Conservation (phyloP, 2,797 vertebrate genomes). For the Danio aesculapii region DNA sequence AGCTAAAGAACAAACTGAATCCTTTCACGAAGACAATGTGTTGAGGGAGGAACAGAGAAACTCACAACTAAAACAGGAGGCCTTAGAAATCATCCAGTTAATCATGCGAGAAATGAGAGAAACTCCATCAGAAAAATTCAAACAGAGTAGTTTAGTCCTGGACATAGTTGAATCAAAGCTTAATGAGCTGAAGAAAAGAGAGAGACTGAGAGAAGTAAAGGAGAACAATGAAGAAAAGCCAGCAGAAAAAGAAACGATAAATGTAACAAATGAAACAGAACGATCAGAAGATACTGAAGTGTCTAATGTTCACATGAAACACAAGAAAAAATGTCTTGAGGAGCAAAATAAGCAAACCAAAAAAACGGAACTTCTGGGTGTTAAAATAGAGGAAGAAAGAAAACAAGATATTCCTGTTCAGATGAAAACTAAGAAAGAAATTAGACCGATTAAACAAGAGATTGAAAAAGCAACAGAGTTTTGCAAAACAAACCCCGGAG, state of each 20-base stretch:
- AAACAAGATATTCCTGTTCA: neutral
- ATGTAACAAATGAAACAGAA: neutral
- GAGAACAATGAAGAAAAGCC: neutral
- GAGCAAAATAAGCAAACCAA: neutral
- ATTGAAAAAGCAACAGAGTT: neutral
- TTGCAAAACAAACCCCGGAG: neutral
- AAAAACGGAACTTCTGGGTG: neutral
- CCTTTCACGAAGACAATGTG: constrained; percentile 4
- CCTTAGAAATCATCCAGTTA: neutral
- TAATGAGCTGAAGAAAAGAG: neutral
- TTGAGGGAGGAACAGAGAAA: constrained; percentile 9
- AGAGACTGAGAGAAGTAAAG: neutral
- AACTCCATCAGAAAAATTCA: neutral
- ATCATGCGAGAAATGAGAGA: neutral
- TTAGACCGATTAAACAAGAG: neutral
- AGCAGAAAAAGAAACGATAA: neutral
- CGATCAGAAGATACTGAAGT: neutral
- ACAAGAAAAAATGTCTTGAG: neutral
- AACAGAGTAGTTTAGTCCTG: neutral
- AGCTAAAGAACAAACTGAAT: neutral
- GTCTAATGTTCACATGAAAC: neutral
- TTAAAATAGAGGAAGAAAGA: neutral
- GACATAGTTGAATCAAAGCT: neutral
- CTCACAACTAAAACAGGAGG: neutral
- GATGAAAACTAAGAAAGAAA: neutral